phyloP scores from a whole-genome alignment of 2,797 vertebrate species.

The Poecilia gillii region DNA sequence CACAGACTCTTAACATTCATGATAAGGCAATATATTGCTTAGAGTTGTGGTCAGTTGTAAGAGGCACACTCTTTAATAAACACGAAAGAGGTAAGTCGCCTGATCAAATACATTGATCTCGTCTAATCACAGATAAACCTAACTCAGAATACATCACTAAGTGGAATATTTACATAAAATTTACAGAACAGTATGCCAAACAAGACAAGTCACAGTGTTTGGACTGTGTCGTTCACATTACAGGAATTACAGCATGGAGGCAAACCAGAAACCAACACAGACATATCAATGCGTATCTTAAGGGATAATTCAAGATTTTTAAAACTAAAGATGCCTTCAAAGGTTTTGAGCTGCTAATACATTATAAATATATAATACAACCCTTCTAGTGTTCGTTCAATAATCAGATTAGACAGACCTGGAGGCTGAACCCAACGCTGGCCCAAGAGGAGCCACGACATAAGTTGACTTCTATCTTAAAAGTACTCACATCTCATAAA shows the following conservation, averaged over 20 bases:
- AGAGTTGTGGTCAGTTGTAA: background rate
- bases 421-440: background rate
- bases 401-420: background rate
- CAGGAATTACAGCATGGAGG: background rate
- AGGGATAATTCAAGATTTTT: slow-evolving; percentile 1
- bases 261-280: background rate
- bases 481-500: background rate
- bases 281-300: background rate
- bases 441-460: background rate
- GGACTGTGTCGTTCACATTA: background rate
- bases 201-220: background rate
- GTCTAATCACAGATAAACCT: background rate
- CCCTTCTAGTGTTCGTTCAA: background rate
- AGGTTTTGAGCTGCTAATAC: background rate
- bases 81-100: background rate
- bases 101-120: background rate
- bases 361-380: background rate
- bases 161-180: background rate
- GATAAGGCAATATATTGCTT: slow-evolving; percentile 6
- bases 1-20: background rate
- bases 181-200: background rate
- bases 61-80: slow-evolving; percentile 2
- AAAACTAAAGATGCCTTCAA: background rate
- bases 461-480: background rate
- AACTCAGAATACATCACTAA: background rate